Base-by-base conservation (phyloP, 2,113 vertebrate species). In the Eulacestoma nigropectus region DNA sequence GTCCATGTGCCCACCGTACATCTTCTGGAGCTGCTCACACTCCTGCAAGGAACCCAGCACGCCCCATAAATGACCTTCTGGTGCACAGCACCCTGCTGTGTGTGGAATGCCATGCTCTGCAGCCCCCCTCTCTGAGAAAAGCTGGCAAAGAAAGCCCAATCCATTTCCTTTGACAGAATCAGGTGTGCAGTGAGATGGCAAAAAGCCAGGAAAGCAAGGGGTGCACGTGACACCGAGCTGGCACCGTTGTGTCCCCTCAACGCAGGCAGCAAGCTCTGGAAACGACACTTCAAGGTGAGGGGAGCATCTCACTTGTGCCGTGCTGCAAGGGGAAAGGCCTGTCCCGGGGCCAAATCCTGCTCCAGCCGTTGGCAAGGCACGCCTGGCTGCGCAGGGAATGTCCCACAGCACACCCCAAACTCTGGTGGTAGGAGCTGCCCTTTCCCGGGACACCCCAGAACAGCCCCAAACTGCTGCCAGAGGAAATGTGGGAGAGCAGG, bases 21-120 rank as follows among this genome's bases (percentile, higher is more conserved):
- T 98, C 98, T 99, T 99, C 98, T 99, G 99, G 50, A 99, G 98
- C 97, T 99, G 99, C 97, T 99, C 99, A 69, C 99, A 99, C 97
- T 99, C 99, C 99, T 99, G 93, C 11, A 93, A 96, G 9, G 49
- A 79, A 88, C 3, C 75, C 86, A 53, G 78, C 29, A 8, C 7
- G 0, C 13, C 47, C 63, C 27, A 26, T 4, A 0, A 64, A 32
- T 0, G 33, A 82, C 70, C 35, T 26, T 16, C 39, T 15, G 6
- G 5, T 2, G 78, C 62, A 5, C 19, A 7, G 79, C 44, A 64
- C 29, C 2, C 11, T 7, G 47, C 75, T 53, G 52, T 13, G 60
- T 2, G 13, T 10, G 5, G 4, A 60, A 35, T 29, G 53, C 42
- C 33, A 7, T 4, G 1, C 63, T 46, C 81, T 47, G 41, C 32